Percentiles rank a stretch among this genome's conserved stretches.
Conservation (phyloP, 2,113 vertebrate species). For the Istiophorus platypterus region DNA sequence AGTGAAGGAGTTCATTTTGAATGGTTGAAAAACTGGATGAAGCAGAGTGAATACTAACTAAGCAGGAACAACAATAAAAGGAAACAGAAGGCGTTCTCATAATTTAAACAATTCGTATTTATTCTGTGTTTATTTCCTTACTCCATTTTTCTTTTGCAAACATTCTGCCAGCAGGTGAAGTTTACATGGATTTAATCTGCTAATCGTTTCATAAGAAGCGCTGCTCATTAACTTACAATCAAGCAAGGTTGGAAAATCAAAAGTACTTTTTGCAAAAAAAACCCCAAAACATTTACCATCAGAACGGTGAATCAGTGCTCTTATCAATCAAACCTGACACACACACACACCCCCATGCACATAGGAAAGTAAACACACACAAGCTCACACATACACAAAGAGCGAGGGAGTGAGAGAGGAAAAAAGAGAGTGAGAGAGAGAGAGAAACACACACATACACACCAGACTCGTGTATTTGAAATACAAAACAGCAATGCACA, state of each 20-base stretch:
- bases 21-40: neutral
- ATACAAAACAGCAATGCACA: constrained; percentile 64
- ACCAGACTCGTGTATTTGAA: constrained; percentile 46
- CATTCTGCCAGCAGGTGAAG: constrained; percentile 83
- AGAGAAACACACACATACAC: constrained; percentile 7
- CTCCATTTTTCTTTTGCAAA: constrained; percentile 73
- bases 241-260: constrained; percentile 56
- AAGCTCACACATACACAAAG: constrained; percentile 17
- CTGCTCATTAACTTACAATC: constrained; percentile 74
- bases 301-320: constrained; percentile 41
- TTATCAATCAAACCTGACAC: constrained; percentile 61
- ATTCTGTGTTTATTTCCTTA: constrained; percentile 66
- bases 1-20: neutral
- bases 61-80: constrained; percentile 25
- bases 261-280: constrained; percentile 39
- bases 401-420: neutral
- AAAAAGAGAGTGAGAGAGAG: neutral
- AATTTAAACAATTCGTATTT: constrained; percentile 71
- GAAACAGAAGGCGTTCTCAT: constrained; percentile 34
- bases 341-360: constrained; percentile 44
- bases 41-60: neutral
- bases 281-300: constrained; percentile 46
- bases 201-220: constrained; percentile 70
- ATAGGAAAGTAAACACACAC: constrained; percentile 41
- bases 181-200: constrained; percentile 68